Evolutionary conservation across 2,797 vertebrate genomes (phyloP), one percentile per base, ranked within the genome.

Genomic region (Pelodytes ibericus): DNA sequence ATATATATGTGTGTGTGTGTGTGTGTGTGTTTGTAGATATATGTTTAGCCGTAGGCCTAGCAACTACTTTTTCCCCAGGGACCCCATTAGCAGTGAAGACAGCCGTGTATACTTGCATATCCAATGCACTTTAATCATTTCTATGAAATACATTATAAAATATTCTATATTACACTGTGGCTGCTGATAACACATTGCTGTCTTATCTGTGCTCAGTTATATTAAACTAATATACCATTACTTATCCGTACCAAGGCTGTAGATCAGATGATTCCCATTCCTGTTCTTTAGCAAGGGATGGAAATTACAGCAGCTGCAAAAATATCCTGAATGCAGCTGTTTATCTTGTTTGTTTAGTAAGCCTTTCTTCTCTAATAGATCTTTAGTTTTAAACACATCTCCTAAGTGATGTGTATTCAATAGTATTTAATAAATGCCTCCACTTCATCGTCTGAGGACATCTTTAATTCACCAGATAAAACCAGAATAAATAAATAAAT

Each of bases 361-460:
- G 49, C 31, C 44, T 56, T 27, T 20, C 58, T 39, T 53, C 15
- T 56, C 30, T 29, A 78, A 62, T 73, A 73, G 51, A 68, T 39
- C 65, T 57, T 69, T 68, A 20, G 49, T 57, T 79, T 71, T 68
- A 69, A 57, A 64, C 70, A 63, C 58, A 62, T 68, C 31, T 41
- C 63, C 57, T 63, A 61, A 79, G 44, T 63, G 71, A 44, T 74
- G 71, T 74, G 63, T 72, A 67, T 56, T 78, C 70, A 79, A 62
- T 72, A 63, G 64, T 57, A 69, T 79, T 69, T 68, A 68, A 73
- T 79, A 73, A 68, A 68, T 69, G 56, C 39, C 63, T 44, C 33
- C 15, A 30, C 30, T 16, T 77, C 9, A 9, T 39, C 62, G 67
- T 67, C 63, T 30, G 58, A 68, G 70, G 24, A 67, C 56, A 7